These are phyloP conservation scores for Aquatica leii DNA, from an alignment of 2,888 invertebrate genomes.

Conservation along the genomic window DNA sequence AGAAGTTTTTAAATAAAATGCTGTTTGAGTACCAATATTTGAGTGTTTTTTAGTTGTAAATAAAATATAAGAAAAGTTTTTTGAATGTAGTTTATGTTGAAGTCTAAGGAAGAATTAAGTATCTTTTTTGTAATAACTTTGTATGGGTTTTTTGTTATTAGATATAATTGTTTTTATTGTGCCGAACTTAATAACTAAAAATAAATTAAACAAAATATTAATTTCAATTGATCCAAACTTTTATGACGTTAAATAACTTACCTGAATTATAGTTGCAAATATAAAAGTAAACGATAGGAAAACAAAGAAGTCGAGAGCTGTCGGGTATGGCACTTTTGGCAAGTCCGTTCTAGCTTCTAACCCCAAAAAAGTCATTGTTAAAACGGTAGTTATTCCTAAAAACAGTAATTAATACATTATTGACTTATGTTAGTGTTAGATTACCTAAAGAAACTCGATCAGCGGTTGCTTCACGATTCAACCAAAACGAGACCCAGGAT, in stretches of 20 bases:
- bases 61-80: too few species aligned
- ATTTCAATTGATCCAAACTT: background rate
- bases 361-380: constrained; percentile 86
- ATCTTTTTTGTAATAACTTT: too few species aligned
- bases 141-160: too few species aligned
- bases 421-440: background rate
- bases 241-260: constrained; percentile 41
- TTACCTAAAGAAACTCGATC: constrained; percentile 81
- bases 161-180: too few species aligned
- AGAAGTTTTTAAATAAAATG: too few species aligned
- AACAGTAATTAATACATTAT: constrained; percentile 33
- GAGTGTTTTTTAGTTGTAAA: too few species aligned
- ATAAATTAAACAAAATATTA: too few species aligned
- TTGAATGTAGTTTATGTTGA: too few species aligned
- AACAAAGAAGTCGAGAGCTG: constrained; percentile 86
- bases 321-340: constrained; percentile 86
- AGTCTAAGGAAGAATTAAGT: too few species aligned
- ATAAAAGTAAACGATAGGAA: constrained; percentile 82
- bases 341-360: constrained; percentile 81
- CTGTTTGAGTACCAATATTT: too few species aligned
- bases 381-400: constrained; percentile 80
- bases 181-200: too few species aligned
- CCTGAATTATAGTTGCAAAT: constrained; percentile 81
- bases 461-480: constrained; percentile 84
- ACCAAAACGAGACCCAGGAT: constrained; percentile 88